Conservation (phyloP, 2,113 vertebrate species). For the Sorex fumeus region DNA sequence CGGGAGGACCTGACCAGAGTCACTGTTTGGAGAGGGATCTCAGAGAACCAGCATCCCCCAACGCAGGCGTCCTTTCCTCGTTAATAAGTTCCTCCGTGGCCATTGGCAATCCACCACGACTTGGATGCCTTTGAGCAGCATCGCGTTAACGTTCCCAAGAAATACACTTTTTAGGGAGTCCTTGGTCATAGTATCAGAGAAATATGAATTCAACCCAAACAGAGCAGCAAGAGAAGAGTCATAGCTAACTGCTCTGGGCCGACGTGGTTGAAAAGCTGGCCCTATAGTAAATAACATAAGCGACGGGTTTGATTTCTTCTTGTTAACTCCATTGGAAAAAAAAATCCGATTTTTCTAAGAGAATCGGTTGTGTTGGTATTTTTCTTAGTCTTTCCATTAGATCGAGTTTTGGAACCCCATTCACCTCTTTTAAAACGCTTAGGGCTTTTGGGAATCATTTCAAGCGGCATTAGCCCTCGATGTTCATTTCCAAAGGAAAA, state of each 20-base stretch:
- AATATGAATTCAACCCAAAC: not conserved
- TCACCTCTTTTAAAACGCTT: not conserved
- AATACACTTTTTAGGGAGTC: not conserved
- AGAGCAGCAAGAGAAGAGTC: conserved; percentile 14
- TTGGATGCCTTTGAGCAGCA: not conserved
- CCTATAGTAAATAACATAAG: not conserved
- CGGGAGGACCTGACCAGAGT: no score
- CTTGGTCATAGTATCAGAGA: not conserved
- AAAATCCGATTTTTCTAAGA: conserved; percentile 6
- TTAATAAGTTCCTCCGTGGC: not conserved
- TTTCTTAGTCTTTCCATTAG: not conserved
- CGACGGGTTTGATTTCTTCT: no score
- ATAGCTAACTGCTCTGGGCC: not conserved
- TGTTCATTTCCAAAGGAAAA: conserved; percentile 31
- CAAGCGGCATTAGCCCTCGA: not conserved
- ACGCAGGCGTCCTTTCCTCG: not conserved
- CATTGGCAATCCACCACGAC: not conserved
- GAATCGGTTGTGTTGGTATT: not conserved
- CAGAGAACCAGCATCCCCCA: no score
- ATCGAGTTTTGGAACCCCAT: not conserved
- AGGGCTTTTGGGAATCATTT: conserved; percentile 8
- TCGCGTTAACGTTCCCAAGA: not conserved
- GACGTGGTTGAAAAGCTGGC: not conserved
- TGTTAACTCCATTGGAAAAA: no score
- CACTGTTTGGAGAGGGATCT: no score